Evolutionary conservation across 2,113 vertebrate genomes (phyloP).

Genomic region (Psilopsiagon aymara): DNA sequence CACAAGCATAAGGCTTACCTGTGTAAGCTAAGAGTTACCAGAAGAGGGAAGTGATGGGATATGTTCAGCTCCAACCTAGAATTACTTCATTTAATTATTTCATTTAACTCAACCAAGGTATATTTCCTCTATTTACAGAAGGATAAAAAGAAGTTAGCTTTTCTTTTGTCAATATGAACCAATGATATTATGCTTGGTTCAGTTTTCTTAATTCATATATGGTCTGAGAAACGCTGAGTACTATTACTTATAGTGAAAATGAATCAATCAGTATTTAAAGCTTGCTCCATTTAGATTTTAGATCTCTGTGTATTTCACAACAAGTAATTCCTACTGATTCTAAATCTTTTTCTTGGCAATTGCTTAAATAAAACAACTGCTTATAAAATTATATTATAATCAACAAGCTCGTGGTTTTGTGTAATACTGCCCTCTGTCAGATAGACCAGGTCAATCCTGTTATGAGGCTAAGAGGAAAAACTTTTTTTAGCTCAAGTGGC

Average conservation of each 20-base stretch:
- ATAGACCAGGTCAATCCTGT: neutral
- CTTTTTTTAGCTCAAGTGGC: neutral
- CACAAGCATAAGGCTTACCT: neutral
- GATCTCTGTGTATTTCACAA: constrained; percentile 8
- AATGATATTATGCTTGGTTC: neutral
- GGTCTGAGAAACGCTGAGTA: neutral
- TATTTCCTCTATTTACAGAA: neutral
- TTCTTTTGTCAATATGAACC: neutral
- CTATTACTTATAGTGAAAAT: neutral
- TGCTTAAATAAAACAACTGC: constrained; percentile 9
- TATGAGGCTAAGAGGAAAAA: neutral
- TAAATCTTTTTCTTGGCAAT: neutral
- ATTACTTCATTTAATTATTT: neutral
- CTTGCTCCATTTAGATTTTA: neutral
- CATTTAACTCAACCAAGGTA: neutral
- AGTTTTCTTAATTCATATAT: neutral
- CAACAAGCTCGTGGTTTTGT: neutral
- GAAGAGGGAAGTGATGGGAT: neutral
- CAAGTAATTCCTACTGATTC: neutral
- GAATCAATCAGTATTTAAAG: neutral
- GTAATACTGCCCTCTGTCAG: constrained; percentile 50
- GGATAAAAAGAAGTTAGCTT: neutral
- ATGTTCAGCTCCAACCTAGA: neutral
- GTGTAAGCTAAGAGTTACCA: neutral
- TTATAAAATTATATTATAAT: neutral